Evolutionary conservation across 2,888 invertebrate species (phyloP).

Genomic region (Mythimna ferrago): DNA sequence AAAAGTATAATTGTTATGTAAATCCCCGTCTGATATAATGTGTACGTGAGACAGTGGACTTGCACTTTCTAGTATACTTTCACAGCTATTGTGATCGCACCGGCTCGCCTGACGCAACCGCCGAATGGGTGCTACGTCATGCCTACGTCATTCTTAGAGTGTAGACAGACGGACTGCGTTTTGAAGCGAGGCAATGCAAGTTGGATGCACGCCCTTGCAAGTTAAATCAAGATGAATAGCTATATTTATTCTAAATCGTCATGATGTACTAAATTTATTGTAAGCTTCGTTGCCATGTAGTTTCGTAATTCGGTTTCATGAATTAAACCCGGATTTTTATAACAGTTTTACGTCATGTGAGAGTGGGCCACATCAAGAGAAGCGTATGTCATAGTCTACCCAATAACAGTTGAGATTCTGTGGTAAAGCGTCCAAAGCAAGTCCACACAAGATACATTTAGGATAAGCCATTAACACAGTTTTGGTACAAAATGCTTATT

Average conservation of each 20-base stretch:
- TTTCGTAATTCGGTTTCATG: neutral
- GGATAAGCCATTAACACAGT: conserved; percentile 49
- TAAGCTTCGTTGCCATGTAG: neutral
- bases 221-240: neutral
- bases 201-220: conserved; percentile 3
- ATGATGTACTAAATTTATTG: neutral
- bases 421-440: neutral
- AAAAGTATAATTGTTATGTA: conserved; percentile 87
- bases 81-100: conserved; percentile 84
- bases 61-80: conserved; percentile 89
- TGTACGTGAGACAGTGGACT: conserved; percentile 86
- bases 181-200: conserved; percentile 12
- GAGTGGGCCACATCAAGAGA: neutral
- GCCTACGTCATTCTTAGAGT: conserved; percentile 58
- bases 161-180: conserved; percentile 18
- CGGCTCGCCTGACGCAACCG: conserved; percentile 80
- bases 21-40: conserved; percentile 87
- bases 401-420: neutral
- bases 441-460: conserved; percentile 6
- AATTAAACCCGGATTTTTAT: neutral
- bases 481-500: conserved; percentile 49
- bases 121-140: conserved; percentile 69
- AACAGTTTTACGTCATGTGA: neutral
- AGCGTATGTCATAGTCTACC: neutral
- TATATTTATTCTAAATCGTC: neutral